Evolutionary conservation across 2,888 invertebrate genomes (phyloP).

Genomic region (Nesidiocoris tenuis): DNA sequence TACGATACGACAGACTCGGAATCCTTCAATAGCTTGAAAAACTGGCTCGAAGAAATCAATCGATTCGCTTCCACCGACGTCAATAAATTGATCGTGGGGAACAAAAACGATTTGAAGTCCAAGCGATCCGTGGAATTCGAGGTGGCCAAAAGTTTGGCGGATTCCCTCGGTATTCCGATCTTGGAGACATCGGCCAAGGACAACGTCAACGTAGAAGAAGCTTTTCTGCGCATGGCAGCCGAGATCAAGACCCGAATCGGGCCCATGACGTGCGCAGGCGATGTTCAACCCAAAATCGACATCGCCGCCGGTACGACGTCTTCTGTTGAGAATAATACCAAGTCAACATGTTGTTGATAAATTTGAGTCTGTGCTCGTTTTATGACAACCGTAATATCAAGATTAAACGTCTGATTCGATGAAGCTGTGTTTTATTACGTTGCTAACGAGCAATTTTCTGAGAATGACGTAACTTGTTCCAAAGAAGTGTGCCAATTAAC

Average conservation of each 20-base stretch:
- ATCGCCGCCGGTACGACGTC: slow-evolving; percentile 6
- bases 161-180: slow-evolving; percentile 34
- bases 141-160: slow-evolving; percentile 29
- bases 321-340: not conserved
- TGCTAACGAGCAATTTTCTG: too few species aligned
- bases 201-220: slow-evolving; percentile 43
- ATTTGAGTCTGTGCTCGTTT: too few species aligned
- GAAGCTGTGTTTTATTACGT: too few species aligned
- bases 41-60: slow-evolving; percentile 46
- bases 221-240: slow-evolving; percentile 43
- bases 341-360: slow-evolving; percentile 11
- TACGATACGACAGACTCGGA: slow-evolving; percentile 44
- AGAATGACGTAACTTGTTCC: too few species aligned
- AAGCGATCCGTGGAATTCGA: slow-evolving; percentile 36
- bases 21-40: slow-evolving; percentile 42
- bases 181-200: slow-evolving; percentile 46
- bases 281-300: slow-evolving; percentile 10
- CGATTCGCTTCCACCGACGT: slow-evolving; percentile 44
- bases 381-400: too few species aligned
- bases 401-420: too few species aligned
- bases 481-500: too few species aligned
- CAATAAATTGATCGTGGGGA: slow-evolving; percentile 44
- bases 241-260: slow-evolving; percentile 40
- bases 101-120: slow-evolving; percentile 37
- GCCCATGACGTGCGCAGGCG: slow-evolving; percentile 19